These are phyloP conservation scores for Coreoperca whiteheadi DNA, from an alignment of 2,113 vertebrate genomes.

Conservation along the genomic window DNA sequence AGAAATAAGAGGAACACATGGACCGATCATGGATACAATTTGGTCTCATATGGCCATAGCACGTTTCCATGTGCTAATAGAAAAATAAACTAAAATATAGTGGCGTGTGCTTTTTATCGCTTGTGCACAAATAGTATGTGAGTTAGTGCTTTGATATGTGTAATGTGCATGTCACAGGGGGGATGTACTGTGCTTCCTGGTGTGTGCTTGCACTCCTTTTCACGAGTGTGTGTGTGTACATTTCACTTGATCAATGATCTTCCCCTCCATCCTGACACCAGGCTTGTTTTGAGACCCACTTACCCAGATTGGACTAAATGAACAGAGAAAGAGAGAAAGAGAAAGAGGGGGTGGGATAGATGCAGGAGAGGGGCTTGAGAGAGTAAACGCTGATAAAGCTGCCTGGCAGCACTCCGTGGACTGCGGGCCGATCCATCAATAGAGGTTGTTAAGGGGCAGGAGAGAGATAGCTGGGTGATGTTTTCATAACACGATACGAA, in stretches of 20 bases:
- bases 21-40: not conserved
- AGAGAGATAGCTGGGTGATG: not conserved
- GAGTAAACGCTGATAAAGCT: constrained; percentile 30
- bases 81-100: not conserved
- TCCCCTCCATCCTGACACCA: constrained; percentile 6
- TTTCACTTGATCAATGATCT: constrained; percentile 51
- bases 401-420: constrained; percentile 5
- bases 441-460: constrained; percentile 18
- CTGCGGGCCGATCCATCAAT: constrained; percentile 40
- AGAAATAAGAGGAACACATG: not conserved
- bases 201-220: not conserved
- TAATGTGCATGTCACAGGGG: not conserved
- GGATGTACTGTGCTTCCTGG: not conserved
- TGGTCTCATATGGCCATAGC: not conserved
- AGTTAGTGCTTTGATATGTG: not conserved
- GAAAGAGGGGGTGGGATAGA: not conserved
- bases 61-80: not conserved
- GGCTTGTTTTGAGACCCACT: constrained; percentile 56
- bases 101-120: not conserved
- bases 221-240: not conserved
- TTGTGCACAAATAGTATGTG: not conserved
- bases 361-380: not conserved
- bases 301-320: constrained; percentile 56
- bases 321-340: not conserved
- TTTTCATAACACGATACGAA: constrained; percentile 12